These are phyloP conservation scores for Dendrolimus punctatus DNA, from an alignment of 1,140 invertebrate species.

Conservation along the genomic window DNA sequence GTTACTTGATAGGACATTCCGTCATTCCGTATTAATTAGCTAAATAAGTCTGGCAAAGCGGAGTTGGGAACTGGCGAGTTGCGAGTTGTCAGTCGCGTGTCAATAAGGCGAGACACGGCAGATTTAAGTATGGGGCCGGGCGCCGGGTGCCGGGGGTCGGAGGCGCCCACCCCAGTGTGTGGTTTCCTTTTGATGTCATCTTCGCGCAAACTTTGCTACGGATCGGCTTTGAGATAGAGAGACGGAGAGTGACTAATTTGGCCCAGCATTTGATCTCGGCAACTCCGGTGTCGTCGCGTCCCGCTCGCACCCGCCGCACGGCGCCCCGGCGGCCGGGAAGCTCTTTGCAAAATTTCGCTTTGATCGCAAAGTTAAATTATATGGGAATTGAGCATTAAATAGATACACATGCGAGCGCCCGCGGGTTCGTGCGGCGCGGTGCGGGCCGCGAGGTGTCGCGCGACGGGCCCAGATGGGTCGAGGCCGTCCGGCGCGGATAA, in stretches of 20 bases:
- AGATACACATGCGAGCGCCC: constrained; percentile 61
- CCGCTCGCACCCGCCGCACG: constrained; percentile 57
- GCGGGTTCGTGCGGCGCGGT: constrained; percentile 18
- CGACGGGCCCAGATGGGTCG: not conserved
- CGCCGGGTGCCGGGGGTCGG: constrained; percentile 32
- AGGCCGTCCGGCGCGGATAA: constrained; percentile 25
- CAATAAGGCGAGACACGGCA: constrained; percentile 65
- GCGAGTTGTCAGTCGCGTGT: constrained; percentile 65
- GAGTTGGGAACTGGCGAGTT: constrained; percentile 47
- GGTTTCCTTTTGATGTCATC: constrained; percentile 73
- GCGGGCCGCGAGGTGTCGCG: constrained; percentile 1
- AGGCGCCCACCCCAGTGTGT: constrained; percentile 65
- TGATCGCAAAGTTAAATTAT: constrained; percentile 72
- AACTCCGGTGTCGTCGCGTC: constrained; percentile 50
- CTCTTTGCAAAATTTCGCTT: constrained; percentile 70
- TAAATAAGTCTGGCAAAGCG: constrained; percentile 65
- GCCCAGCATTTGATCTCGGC: constrained; percentile 69
- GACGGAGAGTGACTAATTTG: constrained; percentile 72
- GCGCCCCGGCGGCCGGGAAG: constrained; percentile 56
- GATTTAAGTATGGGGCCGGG: constrained; percentile 55
- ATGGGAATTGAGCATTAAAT: constrained; percentile 71
- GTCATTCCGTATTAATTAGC: constrained; percentile 71
- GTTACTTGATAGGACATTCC: constrained; percentile 64
- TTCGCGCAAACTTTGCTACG: constrained; percentile 72
- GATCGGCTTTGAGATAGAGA: constrained; percentile 72